Base-by-base conservation (phyloP, 2,888 invertebrate genomes). In the Lochmaea crataegi region DNA sequence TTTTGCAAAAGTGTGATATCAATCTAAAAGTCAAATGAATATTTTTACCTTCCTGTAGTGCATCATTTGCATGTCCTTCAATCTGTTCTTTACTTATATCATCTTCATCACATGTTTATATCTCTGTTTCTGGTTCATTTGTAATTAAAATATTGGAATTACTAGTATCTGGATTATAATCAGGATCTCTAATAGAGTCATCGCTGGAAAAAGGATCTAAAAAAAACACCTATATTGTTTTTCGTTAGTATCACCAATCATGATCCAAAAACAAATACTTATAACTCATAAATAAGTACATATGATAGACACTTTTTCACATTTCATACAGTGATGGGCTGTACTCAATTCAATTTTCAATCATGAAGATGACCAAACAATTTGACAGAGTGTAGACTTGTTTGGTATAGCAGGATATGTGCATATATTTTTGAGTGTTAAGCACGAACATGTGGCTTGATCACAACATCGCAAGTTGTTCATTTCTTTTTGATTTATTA, bases 141-240 rank as follows among this genome's bases (percentile, higher is more conserved):
- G 51, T 16, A n/a, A 51, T 51, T 51, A n/a, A 51, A 16, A 51
- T 51, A 51, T 51, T 51, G 51, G 51, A 51, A 51, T 16, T 60
- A n/a, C 60, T 60, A n/a, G 22, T 38, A 60, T 60, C 14, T 41
- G 61, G 61, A 61, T 38, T 61, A 61, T 38, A 61, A 41, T 61
- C 61, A 61, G 61, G 61, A 61, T 61, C 61, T 32, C 41, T 61
- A n/a, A 61, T 61, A 61, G 38, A 61, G 38, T 61, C 61, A 38
- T 61, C 61, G 11, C 38, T 61, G 61, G 61, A 61, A 61, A 61
- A 61, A 61, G 26, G 26, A 38, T 61, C 61, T 61, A 61, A 41
- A 61, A 61, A 61, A 61, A 61, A 38, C 32, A 9, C 38, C 9
- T 42, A 5, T 16, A 51, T 16, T 2, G 51, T 51, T 51, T 48